These are phyloP conservation scores for Leptinotarsa texana DNA, from an alignment of 1,140 invertebrate genomes.

Conservation along the genomic window DNA sequence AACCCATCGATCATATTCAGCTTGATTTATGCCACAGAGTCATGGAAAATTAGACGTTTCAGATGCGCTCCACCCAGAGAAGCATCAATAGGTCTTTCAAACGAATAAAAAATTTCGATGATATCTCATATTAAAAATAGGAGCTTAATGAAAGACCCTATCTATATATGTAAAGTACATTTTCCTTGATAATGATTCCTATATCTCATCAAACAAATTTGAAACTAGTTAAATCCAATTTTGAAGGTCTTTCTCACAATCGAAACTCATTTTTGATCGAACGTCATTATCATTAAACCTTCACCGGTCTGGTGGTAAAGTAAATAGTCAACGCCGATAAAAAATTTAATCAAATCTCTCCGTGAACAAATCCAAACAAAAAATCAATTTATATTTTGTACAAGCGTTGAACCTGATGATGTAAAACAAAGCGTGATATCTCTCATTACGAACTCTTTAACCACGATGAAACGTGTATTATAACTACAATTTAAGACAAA, in stretches of 20 bases:
- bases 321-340: conserved; percentile 2
- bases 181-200: too few species aligned
- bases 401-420: background rate
- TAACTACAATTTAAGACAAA: conserved; percentile 38
- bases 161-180: too few species aligned
- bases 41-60: too few species aligned
- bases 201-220: too few species aligned
- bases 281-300: background rate
- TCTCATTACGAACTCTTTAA: conserved; percentile 19
- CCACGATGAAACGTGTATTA: conserved; percentile 36
- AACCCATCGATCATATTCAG: too few species aligned
- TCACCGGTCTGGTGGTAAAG: background rate
- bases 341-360: conserved; percentile 18
- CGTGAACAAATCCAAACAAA: conserved; percentile 13
- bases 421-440: conserved; percentile 21
- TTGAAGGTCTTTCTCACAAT: background rate
- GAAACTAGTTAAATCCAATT: too few species aligned
- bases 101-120: too few species aligned
- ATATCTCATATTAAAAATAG: too few species aligned
- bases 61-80: too few species aligned
- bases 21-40: too few species aligned
- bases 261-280: background rate
- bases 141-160: too few species aligned
- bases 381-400: conserved; percentile 16
- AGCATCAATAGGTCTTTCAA: too few species aligned